phyloP scores from a whole-genome alignment of 1,140 invertebrate species.

The Psilanteris sp. region DNA sequence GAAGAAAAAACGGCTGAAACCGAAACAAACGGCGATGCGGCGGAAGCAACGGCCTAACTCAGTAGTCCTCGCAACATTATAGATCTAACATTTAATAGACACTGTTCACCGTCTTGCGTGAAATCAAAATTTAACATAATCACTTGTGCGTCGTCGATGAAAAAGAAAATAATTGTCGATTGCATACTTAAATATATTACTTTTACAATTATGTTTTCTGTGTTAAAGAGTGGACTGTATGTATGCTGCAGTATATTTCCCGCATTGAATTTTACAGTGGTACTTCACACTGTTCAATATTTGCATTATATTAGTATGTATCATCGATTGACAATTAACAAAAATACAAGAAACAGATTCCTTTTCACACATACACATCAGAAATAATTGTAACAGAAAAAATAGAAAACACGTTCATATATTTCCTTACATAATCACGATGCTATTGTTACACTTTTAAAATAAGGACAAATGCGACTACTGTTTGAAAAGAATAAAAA shows the following conservation, averaged over 20 bases:
- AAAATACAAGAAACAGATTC: constrained; percentile 33
- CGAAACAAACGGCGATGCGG: constrained; percentile 81
- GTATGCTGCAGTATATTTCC: constrained; percentile 60
- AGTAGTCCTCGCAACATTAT: constrained; percentile 67
- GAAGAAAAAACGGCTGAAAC: constrained; percentile 82
- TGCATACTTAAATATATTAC: constrained; percentile 61
- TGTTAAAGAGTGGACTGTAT: constrained; percentile 64
- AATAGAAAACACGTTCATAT: constrained; percentile 34
- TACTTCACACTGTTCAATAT: constrained; percentile 29
- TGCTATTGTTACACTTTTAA: constrained; percentile 64
- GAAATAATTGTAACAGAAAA: constrained; percentile 3
- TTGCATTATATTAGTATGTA: constrained; percentile 38
- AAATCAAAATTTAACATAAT: constrained; percentile 72
- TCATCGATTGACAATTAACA: constrained; percentile 41
- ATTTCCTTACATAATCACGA: constrained; percentile 52
- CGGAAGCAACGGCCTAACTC: constrained; percentile 84
- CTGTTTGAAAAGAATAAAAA: constrained; percentile 50
- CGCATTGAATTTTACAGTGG: constrained; percentile 43
- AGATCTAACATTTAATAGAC: constrained; percentile 74
- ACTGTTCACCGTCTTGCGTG: constrained; percentile 72
- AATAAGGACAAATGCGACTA: constrained; percentile 64
- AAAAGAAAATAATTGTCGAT: constrained; percentile 57
- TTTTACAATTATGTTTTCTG: constrained; percentile 63
- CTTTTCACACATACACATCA: constrained; percentile 36
- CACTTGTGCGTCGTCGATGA: constrained; percentile 67